A percentile compares a stretch with the other conserved stretches of the same genome.
These are phyloP conservation scores for Campodea augens DNA, from an alignment of 1,140 invertebrate species.

Conservation along the genomic window DNA sequence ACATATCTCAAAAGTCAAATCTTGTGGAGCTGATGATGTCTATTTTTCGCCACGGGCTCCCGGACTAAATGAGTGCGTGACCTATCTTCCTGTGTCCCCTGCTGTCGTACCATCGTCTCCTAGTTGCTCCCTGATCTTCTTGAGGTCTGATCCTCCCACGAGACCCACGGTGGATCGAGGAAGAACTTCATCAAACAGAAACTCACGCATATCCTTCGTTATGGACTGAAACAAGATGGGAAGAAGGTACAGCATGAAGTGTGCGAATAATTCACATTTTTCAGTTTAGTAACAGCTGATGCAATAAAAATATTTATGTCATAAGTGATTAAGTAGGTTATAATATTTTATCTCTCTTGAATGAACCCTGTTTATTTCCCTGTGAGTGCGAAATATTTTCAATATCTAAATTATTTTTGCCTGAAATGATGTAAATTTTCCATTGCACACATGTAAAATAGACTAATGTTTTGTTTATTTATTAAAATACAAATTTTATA, in stretches of 20 bases:
- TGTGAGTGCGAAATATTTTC: no score
- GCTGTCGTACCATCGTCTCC: constrained; percentile 40
- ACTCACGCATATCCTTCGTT: constrained; percentile 48
- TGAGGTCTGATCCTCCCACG: constrained; percentile 89
- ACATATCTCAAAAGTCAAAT: no score
- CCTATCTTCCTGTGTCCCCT: no score
- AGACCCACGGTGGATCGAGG: constrained; percentile 55
- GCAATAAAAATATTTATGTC: neutral
- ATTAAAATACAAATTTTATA: no score
- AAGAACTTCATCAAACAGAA: constrained; percentile 51
- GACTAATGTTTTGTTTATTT: no score
- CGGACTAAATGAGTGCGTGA: no score
- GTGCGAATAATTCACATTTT: no score
- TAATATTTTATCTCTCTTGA: neutral
- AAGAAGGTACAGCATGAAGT: neutral
- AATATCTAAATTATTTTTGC: no score
- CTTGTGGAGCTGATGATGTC: no score
- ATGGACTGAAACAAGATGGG: constrained; percentile 36
- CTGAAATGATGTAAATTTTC: no score
- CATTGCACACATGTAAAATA: no score
- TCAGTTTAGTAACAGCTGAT: neutral
- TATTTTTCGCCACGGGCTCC: no score
- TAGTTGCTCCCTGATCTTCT: constrained; percentile 86
- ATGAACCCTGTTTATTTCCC: neutral
- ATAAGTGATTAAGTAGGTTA: neutral